A percentile compares a stretch with the other conserved stretches of the same genome.
Conservation (phyloP, 37 sponge, comb jelly and placozoan species). For the Geodia barretti region DNA sequence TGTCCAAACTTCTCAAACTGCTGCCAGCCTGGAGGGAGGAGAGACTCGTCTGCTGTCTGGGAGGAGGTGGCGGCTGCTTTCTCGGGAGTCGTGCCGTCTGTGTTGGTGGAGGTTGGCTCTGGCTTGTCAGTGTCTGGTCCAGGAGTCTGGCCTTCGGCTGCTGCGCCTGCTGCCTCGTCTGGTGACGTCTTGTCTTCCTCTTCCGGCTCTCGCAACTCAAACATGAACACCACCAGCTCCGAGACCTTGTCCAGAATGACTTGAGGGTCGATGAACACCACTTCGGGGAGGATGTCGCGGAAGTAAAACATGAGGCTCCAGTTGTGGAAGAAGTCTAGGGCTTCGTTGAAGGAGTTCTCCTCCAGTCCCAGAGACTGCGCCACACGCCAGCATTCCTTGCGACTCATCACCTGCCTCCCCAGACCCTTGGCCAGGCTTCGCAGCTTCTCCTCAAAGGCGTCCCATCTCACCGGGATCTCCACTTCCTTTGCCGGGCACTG, state of each 20-base stretch:
- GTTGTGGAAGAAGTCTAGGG: background rate
- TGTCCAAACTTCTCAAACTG: background rate
- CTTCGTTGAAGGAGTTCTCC: background rate
- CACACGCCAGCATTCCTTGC: background rate
- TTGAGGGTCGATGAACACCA: background rate
- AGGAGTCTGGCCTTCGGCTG: no score
- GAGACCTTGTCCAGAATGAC: background rate
- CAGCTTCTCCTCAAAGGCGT: background rate
- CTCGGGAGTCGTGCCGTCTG: no score
- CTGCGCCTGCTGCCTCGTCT: no score
- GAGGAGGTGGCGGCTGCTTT: no score
- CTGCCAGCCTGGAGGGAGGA: no score
- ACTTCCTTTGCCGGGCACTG: background rate
- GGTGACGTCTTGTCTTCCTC: no score
- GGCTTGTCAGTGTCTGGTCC: no score
- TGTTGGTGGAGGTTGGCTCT: no score
- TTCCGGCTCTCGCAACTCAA: background rate
- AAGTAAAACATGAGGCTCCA: background rate
- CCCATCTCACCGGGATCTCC: background rate
- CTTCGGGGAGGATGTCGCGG: background rate
- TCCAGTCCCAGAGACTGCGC: background rate
- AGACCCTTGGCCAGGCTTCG: background rate
- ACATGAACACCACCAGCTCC: background rate
- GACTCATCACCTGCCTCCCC: background rate
- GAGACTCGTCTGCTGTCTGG: no score